Evolutionary conservation across 2,888 invertebrate species (phyloP).

Genomic region (Uloborus plumipes): DNA sequence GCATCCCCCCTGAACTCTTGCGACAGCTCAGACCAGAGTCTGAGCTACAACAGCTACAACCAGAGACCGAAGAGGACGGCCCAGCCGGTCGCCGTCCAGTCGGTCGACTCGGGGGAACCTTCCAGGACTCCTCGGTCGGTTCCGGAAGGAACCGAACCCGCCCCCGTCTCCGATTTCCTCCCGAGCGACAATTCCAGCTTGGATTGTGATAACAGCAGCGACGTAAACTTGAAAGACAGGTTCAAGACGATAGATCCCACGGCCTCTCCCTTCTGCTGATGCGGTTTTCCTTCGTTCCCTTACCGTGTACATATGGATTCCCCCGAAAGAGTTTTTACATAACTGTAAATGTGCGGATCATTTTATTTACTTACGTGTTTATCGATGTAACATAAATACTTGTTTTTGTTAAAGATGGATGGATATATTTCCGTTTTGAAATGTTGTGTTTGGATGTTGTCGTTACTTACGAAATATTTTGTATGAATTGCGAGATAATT

Average conservation of each 20-base stretch:
- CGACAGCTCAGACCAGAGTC: conserved; percentile 65
- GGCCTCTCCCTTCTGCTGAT: conserved; percentile 72
- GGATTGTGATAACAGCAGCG: conserved; percentile 58
- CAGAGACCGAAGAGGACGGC: conserved; percentile 60
- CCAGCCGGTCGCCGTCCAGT: background rate
- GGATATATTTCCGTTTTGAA: too few relatives aligned
- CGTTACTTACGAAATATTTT: too few relatives aligned
- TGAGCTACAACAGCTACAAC: conserved; percentile 69
- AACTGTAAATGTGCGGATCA: too few relatives aligned
- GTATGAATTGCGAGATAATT: too few relatives aligned
- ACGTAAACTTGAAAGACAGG: conserved; percentile 69
- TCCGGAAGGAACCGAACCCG: background rate
- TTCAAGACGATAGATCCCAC: conserved; percentile 73
- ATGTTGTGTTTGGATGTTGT: too few relatives aligned
- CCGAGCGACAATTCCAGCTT: conserved; percentile 48
- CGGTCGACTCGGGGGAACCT: background rate
- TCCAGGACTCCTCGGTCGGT: background rate
- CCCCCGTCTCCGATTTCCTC: conserved; percentile 38
- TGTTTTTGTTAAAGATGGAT: too few relatives aligned
- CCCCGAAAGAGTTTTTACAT: too few relatives aligned
- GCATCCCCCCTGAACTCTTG: conserved; percentile 70
- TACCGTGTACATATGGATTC: too few relatives aligned
- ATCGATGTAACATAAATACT: too few relatives aligned
- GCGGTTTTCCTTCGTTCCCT: too few relatives aligned
- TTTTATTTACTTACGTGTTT: too few relatives aligned